These are phyloP conservation scores for Syngnathus typhle DNA, from an alignment of 2,113 vertebrate genomes.

Conservation along the genomic window DNA sequence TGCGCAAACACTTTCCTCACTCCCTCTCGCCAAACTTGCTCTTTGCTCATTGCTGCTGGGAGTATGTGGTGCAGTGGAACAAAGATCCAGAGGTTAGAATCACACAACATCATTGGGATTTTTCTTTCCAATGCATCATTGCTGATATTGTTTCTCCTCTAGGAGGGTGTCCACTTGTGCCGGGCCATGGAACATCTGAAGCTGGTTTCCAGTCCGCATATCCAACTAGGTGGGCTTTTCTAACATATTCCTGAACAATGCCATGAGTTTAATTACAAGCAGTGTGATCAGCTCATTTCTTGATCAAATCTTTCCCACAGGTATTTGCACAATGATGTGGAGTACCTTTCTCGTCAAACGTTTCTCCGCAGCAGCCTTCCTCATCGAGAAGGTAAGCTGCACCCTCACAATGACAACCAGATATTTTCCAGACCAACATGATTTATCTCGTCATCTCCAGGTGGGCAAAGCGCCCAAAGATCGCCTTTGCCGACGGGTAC, in stretches of 20 bases:
- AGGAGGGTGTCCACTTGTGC: conserved; percentile 82
- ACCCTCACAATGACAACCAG: neutral
- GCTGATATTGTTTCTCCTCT: conserved; percentile 9
- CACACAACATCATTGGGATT: neutral
- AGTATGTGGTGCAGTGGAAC: conserved; percentile 97
- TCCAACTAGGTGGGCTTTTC: conserved; percentile 82
- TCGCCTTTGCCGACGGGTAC: conserved; percentile 87
- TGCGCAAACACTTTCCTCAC: conserved; percentile 84
- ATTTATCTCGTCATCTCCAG: conserved; percentile 51
- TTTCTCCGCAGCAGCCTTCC: conserved; percentile 84
- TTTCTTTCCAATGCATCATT: neutral
- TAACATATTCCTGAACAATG: neutral
- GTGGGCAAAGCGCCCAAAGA: conserved; percentile 97
- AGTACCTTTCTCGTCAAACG: conserved; percentile 92
- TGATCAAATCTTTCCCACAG: conserved; percentile 55
- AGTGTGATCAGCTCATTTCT: neutral
- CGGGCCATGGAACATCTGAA: conserved; percentile 86
- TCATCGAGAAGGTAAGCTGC: conserved; percentile 87
- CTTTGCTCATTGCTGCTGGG: conserved; percentile 93
- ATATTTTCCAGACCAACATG: neutral
- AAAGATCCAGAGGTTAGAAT: conserved; percentile 87
- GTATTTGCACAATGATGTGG: conserved; percentile 95
- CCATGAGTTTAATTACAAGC: too few relatives aligned
- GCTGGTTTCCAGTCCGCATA: conserved; percentile 80
- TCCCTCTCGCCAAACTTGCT: conserved; percentile 87